These are phyloP conservation scores for Oncorhynchus masou DNA, from an alignment of 2,113 vertebrate species.

Conservation along the genomic window DNA sequence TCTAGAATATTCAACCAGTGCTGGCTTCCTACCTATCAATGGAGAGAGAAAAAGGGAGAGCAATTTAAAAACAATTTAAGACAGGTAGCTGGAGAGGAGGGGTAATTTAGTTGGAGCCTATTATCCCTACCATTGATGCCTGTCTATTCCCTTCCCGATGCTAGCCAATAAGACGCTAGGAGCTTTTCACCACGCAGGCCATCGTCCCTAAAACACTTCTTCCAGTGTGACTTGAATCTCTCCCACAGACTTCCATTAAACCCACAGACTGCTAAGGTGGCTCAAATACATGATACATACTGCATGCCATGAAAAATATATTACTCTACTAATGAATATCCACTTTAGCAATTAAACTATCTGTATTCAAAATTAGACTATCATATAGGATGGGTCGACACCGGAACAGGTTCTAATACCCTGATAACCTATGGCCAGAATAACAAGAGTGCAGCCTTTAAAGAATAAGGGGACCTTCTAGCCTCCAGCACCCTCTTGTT, in stretches of 20 bases:
- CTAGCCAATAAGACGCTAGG: neutral
- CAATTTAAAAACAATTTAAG: too few relatives aligned
- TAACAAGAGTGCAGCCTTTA: conserved; percentile 1
- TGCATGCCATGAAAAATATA: neutral
- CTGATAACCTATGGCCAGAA: conserved; percentile 28
- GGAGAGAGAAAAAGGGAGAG: neutral
- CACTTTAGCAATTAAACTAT: conserved; percentile 35
- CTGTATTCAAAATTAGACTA: conserved; percentile 38
- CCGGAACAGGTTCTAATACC: conserved; percentile 38
- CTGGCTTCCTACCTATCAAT: neutral
- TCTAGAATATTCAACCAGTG: conserved; percentile 37
- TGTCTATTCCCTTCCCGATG: neutral
- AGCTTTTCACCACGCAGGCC: conserved; percentile 17
- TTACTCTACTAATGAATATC: neutral
- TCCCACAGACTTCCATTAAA: conserved; percentile 37
- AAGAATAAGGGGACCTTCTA: neutral
- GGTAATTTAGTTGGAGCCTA: too few relatives aligned
- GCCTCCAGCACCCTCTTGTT: neutral
- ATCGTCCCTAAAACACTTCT: conserved; percentile 19
- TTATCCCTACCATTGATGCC: neutral
- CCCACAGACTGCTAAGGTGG: conserved; percentile 44
- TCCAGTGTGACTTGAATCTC: conserved; percentile 35
- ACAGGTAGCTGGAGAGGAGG: too few relatives aligned
- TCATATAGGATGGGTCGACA: conserved; percentile 41
- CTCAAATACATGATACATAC: conserved; percentile 22